These are phyloP conservation scores for Emydocephalus ijimae DNA, from an alignment of 2,113 vertebrate species.

Conservation along the genomic window DNA sequence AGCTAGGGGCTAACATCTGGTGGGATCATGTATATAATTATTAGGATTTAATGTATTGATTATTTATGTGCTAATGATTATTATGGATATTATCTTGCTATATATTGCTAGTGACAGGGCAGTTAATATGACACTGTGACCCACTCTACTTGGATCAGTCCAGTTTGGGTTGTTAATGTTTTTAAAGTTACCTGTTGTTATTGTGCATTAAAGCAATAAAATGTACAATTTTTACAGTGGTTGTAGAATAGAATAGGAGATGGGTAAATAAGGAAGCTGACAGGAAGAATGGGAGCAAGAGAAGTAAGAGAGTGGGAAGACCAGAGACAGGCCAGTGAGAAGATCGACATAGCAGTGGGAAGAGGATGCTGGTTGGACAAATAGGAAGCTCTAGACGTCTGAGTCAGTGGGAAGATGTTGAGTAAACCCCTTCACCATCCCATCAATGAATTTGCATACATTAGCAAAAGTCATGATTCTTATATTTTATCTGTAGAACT, in stretches of 20 bases:
- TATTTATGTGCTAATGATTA: background rate
- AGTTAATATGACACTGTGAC: background rate
- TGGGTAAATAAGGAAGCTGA: background rate
- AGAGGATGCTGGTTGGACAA: background rate
- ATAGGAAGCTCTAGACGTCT: background rate
- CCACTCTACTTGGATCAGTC: background rate
- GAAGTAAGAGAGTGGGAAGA: background rate
- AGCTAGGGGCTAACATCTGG: background rate
- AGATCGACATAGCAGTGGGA: background rate
- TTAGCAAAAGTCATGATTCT: background rate
- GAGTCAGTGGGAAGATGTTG: background rate
- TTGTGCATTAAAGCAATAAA: background rate
- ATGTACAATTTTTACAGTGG: background rate
- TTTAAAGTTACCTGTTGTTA: background rate
- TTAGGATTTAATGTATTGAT: background rate
- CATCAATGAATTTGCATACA: background rate
- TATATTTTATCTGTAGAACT: background rate
- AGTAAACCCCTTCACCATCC: background rate
- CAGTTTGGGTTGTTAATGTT: background rate
- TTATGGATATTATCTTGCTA: background rate
- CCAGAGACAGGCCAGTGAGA: background rate
- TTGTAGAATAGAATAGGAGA: background rate
- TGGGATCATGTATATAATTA: background rate
- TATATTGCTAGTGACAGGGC: background rate
- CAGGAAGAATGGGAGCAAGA: background rate